Conservation (phyloP, 2,888 invertebrate species). For the Fabriciana adippe region DNA sequence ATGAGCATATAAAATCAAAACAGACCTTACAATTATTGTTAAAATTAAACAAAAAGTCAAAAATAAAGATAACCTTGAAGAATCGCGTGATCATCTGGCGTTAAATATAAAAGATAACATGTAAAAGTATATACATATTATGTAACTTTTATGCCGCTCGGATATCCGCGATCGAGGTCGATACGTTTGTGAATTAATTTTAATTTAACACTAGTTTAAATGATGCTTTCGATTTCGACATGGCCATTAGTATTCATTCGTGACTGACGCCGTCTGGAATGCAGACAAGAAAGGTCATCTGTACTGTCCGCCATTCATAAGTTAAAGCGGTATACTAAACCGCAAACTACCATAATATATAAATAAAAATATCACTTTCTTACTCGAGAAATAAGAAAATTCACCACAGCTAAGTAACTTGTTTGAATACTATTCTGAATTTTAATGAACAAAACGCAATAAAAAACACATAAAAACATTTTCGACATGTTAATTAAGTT, state of each 20-base stretch:
- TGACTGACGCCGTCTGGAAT: slow-evolving; percentile 48
- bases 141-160: slow-evolving; percentile 49
- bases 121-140: slow-evolving; percentile 43
- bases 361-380: neutral
- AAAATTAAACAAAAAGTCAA: neutral
- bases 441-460: no score
- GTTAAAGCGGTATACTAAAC: neutral
- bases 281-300: slow-evolving; percentile 43
- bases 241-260: slow-evolving; percentile 47
- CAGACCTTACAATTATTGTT: neutral
- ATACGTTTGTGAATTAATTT: slow-evolving; percentile 20
- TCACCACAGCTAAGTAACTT: no score
- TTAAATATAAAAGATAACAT: slow-evolving; percentile 7
- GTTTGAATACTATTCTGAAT: no score
- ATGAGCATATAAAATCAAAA: neutral
- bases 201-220: slow-evolving; percentile 39
- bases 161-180: slow-evolving; percentile 57
- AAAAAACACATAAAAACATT: no score
- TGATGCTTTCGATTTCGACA: slow-evolving; percentile 57
- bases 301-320: slow-evolving; percentile 15
- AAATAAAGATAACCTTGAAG: neutral
- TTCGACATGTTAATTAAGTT: no score
- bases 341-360: neutral
- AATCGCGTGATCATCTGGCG: slow-evolving; percentile 42
- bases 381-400: neutral